phyloP scores from a whole-genome alignment of 1,140 invertebrate genomes.

The Bombus consobrinus region DNA sequence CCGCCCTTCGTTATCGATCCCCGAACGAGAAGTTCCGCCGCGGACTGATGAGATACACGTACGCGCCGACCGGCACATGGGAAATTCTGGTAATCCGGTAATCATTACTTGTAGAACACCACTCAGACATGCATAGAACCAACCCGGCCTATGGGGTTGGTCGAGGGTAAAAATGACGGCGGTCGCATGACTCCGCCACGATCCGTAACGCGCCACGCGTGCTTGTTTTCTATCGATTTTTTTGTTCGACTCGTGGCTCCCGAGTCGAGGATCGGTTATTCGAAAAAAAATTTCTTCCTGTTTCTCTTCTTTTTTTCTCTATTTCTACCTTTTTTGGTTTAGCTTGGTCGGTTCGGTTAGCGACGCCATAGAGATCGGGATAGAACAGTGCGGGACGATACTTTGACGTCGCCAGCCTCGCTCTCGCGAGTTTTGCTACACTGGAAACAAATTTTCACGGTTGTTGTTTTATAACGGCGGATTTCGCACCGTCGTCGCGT shows the following conservation, averaged over 20 bases:
- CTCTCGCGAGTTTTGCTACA: conserved; percentile 29
- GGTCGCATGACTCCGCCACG: background rate
- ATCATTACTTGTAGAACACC: conserved; percentile 52
- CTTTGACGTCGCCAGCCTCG: conserved; percentile 4
- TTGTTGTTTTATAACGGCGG: conserved; percentile 48
- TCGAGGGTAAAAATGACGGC: conserved; percentile 8
- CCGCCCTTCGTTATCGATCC: conserved; percentile 49
- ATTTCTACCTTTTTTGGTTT: too few relatives aligned
- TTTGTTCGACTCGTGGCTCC: conserved; percentile 1
- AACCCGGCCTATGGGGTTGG: background rate
- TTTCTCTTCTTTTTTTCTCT: background rate
- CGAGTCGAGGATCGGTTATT: conserved; percentile 30
- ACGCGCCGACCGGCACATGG: conserved; percentile 34
- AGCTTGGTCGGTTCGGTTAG: conserved; percentile 4
- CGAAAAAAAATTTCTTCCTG: background rate
- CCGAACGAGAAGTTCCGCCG: conserved; percentile 38
- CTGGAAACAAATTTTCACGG: conserved; percentile 40
- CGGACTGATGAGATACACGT: conserved; percentile 44
- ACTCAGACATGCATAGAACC: conserved; percentile 53
- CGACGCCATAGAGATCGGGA: background rate
- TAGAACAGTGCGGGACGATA: conserved; percentile 8
- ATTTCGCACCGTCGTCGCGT: conserved; percentile 35
- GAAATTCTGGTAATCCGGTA: conserved; percentile 55
- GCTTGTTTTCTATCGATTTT: conserved; percentile 19
- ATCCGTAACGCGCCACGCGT: background rate